A percentile compares a stretch with the other conserved stretches of the same genome.
These are phyloP conservation scores for Acanthopleura granulata DNA, from an alignment of 2,888 invertebrate genomes.

Conservation along the genomic window DNA sequence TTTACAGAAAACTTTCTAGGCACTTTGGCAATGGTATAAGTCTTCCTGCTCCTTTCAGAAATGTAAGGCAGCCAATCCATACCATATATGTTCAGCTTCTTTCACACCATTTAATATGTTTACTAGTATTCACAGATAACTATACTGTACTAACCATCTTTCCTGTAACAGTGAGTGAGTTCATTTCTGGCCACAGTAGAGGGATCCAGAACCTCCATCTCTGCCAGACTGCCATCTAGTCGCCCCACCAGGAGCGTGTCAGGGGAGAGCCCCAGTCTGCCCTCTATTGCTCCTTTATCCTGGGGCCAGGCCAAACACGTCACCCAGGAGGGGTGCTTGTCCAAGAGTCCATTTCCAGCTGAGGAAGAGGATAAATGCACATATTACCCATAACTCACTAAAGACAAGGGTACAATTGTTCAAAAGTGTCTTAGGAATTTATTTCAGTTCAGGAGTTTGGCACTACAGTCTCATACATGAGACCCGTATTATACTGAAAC, in stretches of 20 bases:
- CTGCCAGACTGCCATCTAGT: constrained; percentile 72
- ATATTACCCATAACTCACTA: too few species aligned
- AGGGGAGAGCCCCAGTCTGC: constrained; percentile 55
- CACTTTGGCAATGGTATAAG: too few species aligned
- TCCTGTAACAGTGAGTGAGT: constrained; percentile 58
- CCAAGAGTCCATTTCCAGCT: constrained; percentile 72
- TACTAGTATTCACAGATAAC: background rate
- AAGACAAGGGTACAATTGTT: too few species aligned
- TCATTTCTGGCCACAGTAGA: constrained; percentile 55
- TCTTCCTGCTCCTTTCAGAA: too few species aligned
- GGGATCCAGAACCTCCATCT: constrained; percentile 60
- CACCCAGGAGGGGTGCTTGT: constrained; percentile 61
- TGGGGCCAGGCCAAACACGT: constrained; percentile 73
- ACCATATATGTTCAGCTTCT: too few species aligned
- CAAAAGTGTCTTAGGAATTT: too few species aligned
- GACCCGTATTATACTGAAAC: too few species aligned
- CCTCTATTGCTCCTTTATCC: constrained; percentile 58
- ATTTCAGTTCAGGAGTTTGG: too few species aligned
- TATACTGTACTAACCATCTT: constrained; percentile 44
- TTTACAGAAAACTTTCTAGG: too few species aligned
- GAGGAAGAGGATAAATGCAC: constrained; percentile 44
- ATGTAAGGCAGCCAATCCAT: too few species aligned
- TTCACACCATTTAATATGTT: background rate
- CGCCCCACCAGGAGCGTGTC: constrained; percentile 73
- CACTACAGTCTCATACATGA: too few species aligned